Base-by-base conservation (phyloP, 2,797 vertebrate genomes). In the Esox masquinongy region DNA sequence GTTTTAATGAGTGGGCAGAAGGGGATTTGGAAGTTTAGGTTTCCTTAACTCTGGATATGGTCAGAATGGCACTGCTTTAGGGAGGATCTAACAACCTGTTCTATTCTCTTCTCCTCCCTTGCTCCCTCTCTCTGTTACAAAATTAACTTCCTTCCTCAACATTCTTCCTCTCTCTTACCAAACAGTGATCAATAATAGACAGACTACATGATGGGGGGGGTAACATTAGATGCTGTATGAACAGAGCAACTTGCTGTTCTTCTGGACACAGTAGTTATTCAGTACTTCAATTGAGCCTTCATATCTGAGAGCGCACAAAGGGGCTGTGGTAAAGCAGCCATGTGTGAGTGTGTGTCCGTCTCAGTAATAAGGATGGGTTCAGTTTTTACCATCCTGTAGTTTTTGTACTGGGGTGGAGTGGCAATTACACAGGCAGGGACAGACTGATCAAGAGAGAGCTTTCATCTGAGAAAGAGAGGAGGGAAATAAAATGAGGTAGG, bases 261-360 rank as follows among this genome's bases (percentile, higher is more conserved):
- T 59, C 22, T 11, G 56, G n/a, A 24, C 56, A 22, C 22, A 59
- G n/a, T 59, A 24, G 56, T 59, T 22, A 59, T 59, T 59, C 56
- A 59, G 2, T 53, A 22, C 53, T 56, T 61, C 36, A 69, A 24
- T 69, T 69, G 34, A 69, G 39, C 39, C 39, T 47, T 22, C n/a
- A 24, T 47, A 43, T 47, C 68, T 24, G 19, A 69, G n/a, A 47
- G 68, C 24, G 67, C 31, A 69, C 49, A 31, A 26, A 61, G 2
- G n/a, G 24, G 56, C 56, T 24, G 9, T 61, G n/a, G 22, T 24
- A 61, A 12, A n/a, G 50, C 29, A 7, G 29, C 29, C 24, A 19
- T 79, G 74, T 77, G 61, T 76, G 49, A 29, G 59, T 66, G 61
- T 29, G 61, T 49, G 72, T 51, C 31, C 11, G 51, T 61, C 3